phyloP scores from a whole-genome alignment of 2,113 vertebrate genomes.

The Eulacestoma nigropectus region DNA sequence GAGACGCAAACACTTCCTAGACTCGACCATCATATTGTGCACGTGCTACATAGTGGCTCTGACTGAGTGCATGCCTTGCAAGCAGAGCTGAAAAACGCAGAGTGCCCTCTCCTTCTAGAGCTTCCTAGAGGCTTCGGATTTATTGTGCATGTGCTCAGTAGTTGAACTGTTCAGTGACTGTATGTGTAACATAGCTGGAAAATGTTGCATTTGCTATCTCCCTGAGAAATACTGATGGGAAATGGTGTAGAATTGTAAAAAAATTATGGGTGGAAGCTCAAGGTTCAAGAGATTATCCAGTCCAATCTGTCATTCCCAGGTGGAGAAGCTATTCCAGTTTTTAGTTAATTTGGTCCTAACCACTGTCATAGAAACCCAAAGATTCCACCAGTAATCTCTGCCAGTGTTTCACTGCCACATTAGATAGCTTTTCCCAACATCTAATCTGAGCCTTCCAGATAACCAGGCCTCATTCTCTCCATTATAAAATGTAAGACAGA shows the following conservation, averaged over 20 bases:
- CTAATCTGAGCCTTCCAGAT: not conserved
- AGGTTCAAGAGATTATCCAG: not conserved
- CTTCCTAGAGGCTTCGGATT: not conserved
- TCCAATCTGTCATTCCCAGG: not conserved
- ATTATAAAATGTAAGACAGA: not conserved
- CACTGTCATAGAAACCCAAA: not conserved
- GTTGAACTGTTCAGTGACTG: not conserved
- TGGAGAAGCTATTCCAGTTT: not conserved
- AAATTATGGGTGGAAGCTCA: not conserved
- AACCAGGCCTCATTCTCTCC: not conserved
- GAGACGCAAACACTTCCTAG: not conserved
- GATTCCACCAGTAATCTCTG: not conserved
- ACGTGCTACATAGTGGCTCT: rapidly evolving
- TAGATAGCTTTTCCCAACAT: not conserved
- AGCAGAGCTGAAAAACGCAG: not conserved
- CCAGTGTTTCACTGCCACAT: not conserved
- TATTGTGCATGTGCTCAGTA: not conserved
- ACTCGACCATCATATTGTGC: not conserved
- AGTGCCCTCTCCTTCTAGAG: not conserved
- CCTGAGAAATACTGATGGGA: not conserved
- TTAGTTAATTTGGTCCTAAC: not conserved
- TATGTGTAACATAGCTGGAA: not conserved
- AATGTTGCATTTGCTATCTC: not conserved
- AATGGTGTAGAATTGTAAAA: not conserved
- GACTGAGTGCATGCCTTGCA: not conserved